A percentile compares a stretch with the other conserved stretches of the same genome.
phyloP scores from a whole-genome alignment of 2,888 invertebrate genomes.

The Lasioglossum calceatum region DNA sequence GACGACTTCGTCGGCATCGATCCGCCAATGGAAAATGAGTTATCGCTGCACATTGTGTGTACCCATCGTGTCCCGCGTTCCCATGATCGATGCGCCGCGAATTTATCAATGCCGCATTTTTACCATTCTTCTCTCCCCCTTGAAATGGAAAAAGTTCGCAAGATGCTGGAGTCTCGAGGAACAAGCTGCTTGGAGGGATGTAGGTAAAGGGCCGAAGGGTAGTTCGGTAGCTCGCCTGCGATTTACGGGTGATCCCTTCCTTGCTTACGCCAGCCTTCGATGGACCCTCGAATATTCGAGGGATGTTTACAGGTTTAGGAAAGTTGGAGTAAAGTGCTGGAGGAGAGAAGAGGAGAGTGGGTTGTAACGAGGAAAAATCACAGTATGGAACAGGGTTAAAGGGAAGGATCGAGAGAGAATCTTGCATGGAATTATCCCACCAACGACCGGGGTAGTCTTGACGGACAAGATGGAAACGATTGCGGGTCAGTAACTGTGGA shows the following conservation, averaged over 20 bases:
- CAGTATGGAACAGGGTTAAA: not conserved
- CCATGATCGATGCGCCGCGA: slow-evolving; percentile 28
- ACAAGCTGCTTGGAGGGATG: not conserved
- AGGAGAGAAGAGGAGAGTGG: not conserved
- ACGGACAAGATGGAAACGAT: not conserved
- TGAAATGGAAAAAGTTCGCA: not conserved
- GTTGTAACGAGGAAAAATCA: not conserved
- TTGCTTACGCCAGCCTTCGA: not conserved
- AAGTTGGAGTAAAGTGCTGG: not conserved
- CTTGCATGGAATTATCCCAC: not conserved
- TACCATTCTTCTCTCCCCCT: slow-evolving; percentile 7
- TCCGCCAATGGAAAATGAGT: slow-evolving; percentile 48
- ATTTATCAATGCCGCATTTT: slow-evolving; percentile 22
- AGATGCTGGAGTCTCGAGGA: not conserved
- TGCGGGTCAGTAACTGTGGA: slow-evolving; percentile 1
- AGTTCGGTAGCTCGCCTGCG: not conserved
- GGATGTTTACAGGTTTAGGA: not conserved
- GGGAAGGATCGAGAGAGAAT: not conserved
- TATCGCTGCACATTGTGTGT: slow-evolving; percentile 15
- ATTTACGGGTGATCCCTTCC: not conserved
- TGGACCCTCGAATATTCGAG: slow-evolving; percentile 8
- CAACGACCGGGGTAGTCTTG: not conserved
- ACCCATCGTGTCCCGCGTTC: slow-evolving; percentile 8
- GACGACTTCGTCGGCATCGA: slow-evolving; percentile 45
- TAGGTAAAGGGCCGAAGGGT: not conserved